phyloP scores from a whole-genome alignment of 2,888 invertebrate genomes.

The Icerya purchasi region DNA sequence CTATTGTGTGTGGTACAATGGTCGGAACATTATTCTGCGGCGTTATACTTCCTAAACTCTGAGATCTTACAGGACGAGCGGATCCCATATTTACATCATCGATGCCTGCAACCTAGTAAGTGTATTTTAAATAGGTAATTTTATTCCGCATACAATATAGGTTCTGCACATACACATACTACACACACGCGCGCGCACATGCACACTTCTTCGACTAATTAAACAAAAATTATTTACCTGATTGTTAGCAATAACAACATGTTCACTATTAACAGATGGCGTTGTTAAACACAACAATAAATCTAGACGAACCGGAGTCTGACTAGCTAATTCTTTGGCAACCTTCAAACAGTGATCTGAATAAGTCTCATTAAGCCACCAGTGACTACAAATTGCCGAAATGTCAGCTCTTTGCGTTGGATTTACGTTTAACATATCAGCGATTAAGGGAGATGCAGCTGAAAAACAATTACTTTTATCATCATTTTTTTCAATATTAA shows the following conservation, averaged over 20 bases:
- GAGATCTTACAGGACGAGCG: slow-evolving; percentile 19
- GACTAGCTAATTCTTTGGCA: slow-evolving; percentile 70
- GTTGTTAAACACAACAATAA: slow-evolving; percentile 65
- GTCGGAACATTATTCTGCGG: slow-evolving; percentile 9
- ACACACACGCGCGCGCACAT: too few species aligned
- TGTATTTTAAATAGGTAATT: too few species aligned
- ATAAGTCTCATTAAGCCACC: slow-evolving; percentile 88
- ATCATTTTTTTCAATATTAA: too few species aligned
- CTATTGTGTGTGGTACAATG: slow-evolving; percentile 6
- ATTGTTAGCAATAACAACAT: slow-evolving; percentile 43
- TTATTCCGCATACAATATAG: too few species aligned
- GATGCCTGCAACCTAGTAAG: slow-evolving; percentile 6
- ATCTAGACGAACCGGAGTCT: slow-evolving; percentile 75
- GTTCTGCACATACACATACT: too few species aligned
- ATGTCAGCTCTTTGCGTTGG: slow-evolving; percentile 76
- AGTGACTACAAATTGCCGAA: slow-evolving; percentile 80
- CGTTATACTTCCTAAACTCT: slow-evolving; percentile 20
- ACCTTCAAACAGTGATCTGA: slow-evolving; percentile 52
- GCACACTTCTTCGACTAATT: too few species aligned
- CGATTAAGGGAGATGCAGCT: slow-evolving; percentile 84
- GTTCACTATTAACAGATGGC: slow-evolving; percentile 22
- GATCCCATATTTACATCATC: slow-evolving; percentile 4
- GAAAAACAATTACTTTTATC: too few species aligned
- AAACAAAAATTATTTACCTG: slow-evolving; percentile 20
- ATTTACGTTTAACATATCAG: slow-evolving; percentile 83